A percentile compares a stretch with the other conserved stretches of the same genome.
phyloP scores from a whole-genome alignment of 2,113 vertebrate species.

The Aphyosemion australe region DNA sequence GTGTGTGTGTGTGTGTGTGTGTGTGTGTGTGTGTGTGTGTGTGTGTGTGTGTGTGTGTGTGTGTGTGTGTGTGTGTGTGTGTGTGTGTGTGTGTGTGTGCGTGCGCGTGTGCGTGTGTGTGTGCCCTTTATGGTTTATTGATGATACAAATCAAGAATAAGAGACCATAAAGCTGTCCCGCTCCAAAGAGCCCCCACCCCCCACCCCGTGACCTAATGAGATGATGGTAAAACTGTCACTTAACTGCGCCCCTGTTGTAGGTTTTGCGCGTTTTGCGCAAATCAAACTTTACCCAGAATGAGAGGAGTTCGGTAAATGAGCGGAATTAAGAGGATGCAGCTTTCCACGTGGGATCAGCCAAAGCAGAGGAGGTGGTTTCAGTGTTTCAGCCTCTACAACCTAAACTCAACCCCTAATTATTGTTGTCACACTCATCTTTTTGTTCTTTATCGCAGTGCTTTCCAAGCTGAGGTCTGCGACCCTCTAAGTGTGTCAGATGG shows the following conservation, averaged over 20 bases:
- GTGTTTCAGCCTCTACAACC: not conserved
- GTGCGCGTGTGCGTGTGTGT: too few relatives aligned
- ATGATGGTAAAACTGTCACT: not conserved
- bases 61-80: too few relatives aligned
- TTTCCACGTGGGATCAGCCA: too few relatives aligned
- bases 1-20: not conserved
- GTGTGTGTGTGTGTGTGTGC: too few relatives aligned
- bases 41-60: not conserved
- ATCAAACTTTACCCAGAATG: conserved; percentile 47
- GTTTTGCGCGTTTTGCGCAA: conserved; percentile 5
- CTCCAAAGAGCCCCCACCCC: not conserved
- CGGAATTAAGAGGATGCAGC: conserved; percentile 35
- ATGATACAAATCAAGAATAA: not conserved
- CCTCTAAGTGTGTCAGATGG: too few relatives aligned
- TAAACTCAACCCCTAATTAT: not conserved
- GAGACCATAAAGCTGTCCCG: conserved; percentile 1
- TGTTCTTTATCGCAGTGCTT: too few relatives aligned
- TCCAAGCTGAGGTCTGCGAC: too few relatives aligned
- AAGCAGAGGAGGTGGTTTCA: not conserved
- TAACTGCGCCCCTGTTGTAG: conserved; percentile 17
- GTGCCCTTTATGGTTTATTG: not conserved
- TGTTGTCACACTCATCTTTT: not conserved
- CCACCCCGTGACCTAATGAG: conserved; percentile 30
- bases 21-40: not conserved
- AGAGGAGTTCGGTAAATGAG: conserved; percentile 55